phyloP scores from a whole-genome alignment of 2,888 invertebrate species.

The Leptinotarsa haldemani region DNA sequence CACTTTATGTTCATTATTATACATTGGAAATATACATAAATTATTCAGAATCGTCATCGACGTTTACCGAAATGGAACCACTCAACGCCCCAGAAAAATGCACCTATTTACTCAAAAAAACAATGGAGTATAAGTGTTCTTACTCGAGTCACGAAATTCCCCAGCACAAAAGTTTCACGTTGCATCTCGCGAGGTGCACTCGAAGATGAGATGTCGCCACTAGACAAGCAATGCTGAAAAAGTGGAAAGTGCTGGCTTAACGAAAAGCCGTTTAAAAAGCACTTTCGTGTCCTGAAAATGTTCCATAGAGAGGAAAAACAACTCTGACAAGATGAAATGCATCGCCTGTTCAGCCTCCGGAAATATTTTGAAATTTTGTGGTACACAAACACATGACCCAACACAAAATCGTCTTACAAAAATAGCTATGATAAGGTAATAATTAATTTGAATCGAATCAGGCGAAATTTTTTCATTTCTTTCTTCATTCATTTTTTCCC shows the following conservation, averaged over 20 bases:
- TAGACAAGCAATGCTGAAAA: constrained; percentile 17
- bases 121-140: not conserved
- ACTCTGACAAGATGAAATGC: not conserved
- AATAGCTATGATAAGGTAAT: too few species aligned
- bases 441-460: too few species aligned
- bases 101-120: not conserved
- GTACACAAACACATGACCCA: too few species aligned
- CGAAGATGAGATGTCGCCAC: constrained; percentile 21
- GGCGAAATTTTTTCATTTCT: too few species aligned
- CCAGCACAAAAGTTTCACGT: not conserved
- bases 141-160: not conserved
- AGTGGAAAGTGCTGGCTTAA: constrained; percentile 21
- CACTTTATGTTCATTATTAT: too few species aligned
- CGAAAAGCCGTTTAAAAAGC: constrained; percentile 26
- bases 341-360: not conserved
- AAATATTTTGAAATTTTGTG: not conserved
- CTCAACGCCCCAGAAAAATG: not conserved
- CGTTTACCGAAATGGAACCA: not conserved
- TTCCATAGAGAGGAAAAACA: constrained; percentile 3
- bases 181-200: constrained; percentile 20
- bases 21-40: too few species aligned
- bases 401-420: too few species aligned
- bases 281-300: constrained; percentile 19
- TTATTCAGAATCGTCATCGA: not conserved
- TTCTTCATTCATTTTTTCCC: too few species aligned